A percentile compares a stretch with the other conserved stretches of the same genome.
phyloP scores from a whole-genome alignment of 2,797 vertebrate species.

The Philypnodon macrostomus region DNA sequence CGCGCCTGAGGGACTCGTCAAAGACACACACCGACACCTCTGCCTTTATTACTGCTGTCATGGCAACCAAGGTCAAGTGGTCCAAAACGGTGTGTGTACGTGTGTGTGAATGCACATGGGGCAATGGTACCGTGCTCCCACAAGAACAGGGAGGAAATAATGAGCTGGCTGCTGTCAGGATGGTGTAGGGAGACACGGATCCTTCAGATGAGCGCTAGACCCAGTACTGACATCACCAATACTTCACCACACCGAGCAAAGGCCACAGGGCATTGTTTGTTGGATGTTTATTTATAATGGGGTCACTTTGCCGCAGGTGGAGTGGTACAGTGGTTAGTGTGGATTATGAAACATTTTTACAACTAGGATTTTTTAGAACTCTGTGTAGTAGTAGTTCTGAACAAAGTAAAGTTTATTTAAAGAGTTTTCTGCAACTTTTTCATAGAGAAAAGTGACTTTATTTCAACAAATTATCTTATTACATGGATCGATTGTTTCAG shows the following conservation, averaged over 20 bases:
- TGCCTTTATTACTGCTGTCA: slow-evolving; percentile 66
- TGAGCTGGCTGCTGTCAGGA: slow-evolving; percentile 63
- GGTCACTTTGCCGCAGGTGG: slow-evolving; percentile 1
- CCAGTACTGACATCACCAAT: slow-evolving; percentile 8
- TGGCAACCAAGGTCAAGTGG: slow-evolving; percentile 78
- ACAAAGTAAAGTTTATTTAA: no score
- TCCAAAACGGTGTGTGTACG: slow-evolving; percentile 41
- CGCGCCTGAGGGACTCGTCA: slow-evolving; percentile 65
- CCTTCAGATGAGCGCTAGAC: slow-evolving; percentile 34
- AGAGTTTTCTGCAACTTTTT: no score
- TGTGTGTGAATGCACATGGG: slow-evolving; percentile 24
- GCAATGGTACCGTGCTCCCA: slow-evolving; percentile 48
- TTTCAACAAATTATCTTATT: no score
- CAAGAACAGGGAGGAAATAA: slow-evolving; percentile 59
- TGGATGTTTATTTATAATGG: slow-evolving; percentile 8
- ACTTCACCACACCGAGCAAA: slow-evolving; percentile 10
- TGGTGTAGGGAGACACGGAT: slow-evolving; percentile 40
- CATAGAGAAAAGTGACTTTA: no score
- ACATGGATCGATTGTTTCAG: no score
- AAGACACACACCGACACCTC: slow-evolving; percentile 65
- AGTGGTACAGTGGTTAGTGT: neutral
- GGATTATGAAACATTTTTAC: no score
- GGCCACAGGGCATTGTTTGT: slow-evolving; percentile 10
- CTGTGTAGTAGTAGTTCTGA: neutral
- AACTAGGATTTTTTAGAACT: neutral